A percentile compares a stretch with the other conserved stretches of the same genome.
Conservation (phyloP, 2,888 invertebrate genomes). For the Polydrusus pterygomalis region DNA sequence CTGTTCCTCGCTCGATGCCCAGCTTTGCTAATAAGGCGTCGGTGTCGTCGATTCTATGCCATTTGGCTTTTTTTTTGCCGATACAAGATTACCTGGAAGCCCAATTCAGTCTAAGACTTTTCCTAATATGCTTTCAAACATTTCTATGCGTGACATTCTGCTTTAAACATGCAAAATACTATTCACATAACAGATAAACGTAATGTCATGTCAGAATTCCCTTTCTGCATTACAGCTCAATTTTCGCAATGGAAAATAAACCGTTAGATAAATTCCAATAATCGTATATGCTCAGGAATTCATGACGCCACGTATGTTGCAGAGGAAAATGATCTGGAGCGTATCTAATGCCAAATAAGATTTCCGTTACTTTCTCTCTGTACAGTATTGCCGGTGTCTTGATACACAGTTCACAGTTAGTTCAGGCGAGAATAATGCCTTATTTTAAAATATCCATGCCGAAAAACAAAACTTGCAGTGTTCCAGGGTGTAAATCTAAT, state of each 20-base stretch:
- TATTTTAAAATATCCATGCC: too few relatives aligned
- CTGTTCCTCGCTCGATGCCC: too few relatives aligned
- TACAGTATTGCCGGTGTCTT: conserved; percentile 11
- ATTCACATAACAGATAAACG: conserved; percentile 42
- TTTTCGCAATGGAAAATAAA: conserved; percentile 55
- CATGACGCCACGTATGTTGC: conserved; percentile 32
- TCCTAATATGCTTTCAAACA: conserved; percentile 2
- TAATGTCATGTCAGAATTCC: conserved; percentile 42
- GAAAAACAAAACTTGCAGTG: too few relatives aligned
- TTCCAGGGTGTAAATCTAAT: too few relatives aligned
- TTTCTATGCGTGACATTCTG: conserved; percentile 21
- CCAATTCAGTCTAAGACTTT: not conserved
- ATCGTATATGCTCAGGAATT: conserved; percentile 48
- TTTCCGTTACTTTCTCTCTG: conserved; percentile 5
- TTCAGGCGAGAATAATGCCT: conserved; percentile 8
- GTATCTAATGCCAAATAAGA: conserved; percentile 32
- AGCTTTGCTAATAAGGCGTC: too few relatives aligned
- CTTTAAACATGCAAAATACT: conserved; percentile 40
- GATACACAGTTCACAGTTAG: conserved; percentile 12
- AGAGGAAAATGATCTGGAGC: conserved; percentile 21
- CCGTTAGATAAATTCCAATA: conserved; percentile 58
- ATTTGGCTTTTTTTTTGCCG: too few relatives aligned
- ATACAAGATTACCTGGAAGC: too few relatives aligned
- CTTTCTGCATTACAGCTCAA: conserved; percentile 48
- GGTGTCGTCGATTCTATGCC: too few relatives aligned